Base-by-base conservation (phyloP, 2,888 invertebrate species). In the Oxytorus armatus region DNA sequence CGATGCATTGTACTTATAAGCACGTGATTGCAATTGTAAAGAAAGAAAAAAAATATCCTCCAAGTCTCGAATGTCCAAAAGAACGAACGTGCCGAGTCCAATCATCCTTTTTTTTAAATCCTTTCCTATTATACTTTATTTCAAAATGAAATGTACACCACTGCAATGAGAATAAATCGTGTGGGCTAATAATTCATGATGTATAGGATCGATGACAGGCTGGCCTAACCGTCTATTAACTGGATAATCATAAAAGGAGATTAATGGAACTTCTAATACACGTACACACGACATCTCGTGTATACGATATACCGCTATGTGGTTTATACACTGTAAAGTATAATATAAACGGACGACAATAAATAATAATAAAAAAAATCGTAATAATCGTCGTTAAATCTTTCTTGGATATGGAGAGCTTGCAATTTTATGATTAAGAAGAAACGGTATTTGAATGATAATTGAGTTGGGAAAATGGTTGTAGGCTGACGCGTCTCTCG, bases 381-480 rank as follows among this genome's bases (percentile, higher is more conserved):
- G 49, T 51, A 75, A 66, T 57, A 66, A 66, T 33, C 8, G 23
- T 39, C 33, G 57, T 49, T 59, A 18, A 25, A 55, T 47, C 18
- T 66, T 16, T 49, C 2, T 18, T 14, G 36, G 1, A 33, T 16
- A 14, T 11, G 55, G 42, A n/a, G 33, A 57, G 36, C 16, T 36
- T 10, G 55, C 57, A 57, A 59, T 33, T 66, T 57, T 57, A 49
- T 47, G 57, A 66, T 75, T 66, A 49, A 25, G n/a, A n/a, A n/a
- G 36, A 69, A 76, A 69, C 69, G 18, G 53, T n/a, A n/a, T n/a
- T n/a, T n/a, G 61, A 69, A 61, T 53, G 25, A 51, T 63, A 69
- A 76, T 76, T 55, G 76, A 55, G 76, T 47, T n/a, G 61, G 53
- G 14, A 55, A 76, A 76, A 63, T 76, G 29, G 33, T 42, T 53